These are phyloP conservation scores for Alca torda DNA, from an alignment of 2,797 vertebrate genomes.

Conservation along the genomic window DNA sequence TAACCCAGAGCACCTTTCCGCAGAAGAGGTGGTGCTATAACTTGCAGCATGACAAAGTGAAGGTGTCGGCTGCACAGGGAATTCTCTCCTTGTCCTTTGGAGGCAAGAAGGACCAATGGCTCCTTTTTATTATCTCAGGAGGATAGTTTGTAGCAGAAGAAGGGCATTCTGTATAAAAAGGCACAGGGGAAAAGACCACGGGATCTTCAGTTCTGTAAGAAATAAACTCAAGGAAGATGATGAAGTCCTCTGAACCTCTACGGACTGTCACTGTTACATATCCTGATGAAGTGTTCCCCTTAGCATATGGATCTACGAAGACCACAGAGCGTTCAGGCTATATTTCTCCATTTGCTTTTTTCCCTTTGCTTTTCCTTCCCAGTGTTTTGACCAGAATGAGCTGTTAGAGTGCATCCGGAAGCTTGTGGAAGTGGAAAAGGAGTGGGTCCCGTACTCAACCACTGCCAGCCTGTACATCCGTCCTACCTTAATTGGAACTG, in stretches of 20 bases:
- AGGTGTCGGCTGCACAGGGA: not conserved
- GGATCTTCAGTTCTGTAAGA: not conserved
- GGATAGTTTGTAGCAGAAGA: not conserved
- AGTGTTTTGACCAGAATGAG: constrained; percentile 87
- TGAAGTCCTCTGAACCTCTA: not conserved
- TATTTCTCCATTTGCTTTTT: not conserved
- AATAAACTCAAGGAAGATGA: not conserved
- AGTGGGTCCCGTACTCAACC: constrained; percentile 85
- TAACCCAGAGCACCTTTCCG: not conserved
- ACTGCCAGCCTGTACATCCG: constrained; percentile 87
- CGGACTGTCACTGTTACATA: not conserved
- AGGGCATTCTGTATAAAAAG: not conserved
- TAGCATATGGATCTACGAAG: not conserved
- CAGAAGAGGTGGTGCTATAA: not conserved
- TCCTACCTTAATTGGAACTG: constrained; percentile 87
- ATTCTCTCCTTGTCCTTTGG: not conserved
- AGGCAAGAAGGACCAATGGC: not conserved
- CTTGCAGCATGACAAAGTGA: accelerated
- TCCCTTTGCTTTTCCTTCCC: not conserved
- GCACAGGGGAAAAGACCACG: not conserved
- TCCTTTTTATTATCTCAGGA: not conserved
- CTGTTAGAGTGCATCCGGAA: constrained; percentile 86
- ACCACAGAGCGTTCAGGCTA: not conserved
- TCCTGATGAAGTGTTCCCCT: not conserved
- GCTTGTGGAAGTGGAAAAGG: constrained; percentile 86